Evolutionary conservation across 1,140 invertebrate genomes (phyloP).

Genomic region (Thaumetopoea pityocampa): DNA sequence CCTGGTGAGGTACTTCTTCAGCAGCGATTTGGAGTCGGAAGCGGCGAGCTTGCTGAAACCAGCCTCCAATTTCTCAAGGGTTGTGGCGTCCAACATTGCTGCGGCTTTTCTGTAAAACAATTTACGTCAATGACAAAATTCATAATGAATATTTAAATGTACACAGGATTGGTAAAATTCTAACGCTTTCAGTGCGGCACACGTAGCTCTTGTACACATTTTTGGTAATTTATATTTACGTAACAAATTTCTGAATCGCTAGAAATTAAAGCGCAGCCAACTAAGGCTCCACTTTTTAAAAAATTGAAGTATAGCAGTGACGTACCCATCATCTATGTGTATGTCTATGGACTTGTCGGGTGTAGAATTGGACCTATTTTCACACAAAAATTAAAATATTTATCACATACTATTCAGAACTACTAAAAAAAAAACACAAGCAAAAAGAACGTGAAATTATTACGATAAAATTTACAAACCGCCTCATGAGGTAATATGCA

Average conservation of each 20-base stretch:
- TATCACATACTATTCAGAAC: neutral
- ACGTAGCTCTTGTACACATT: constrained; percentile 70
- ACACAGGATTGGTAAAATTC: constrained; percentile 25
- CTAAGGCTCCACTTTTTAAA: constrained; percentile 7
- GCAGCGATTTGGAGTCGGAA: constrained; percentile 94
- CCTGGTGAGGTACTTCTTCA: constrained; percentile 95
- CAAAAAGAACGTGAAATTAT: neutral
- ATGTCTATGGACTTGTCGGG: constrained; percentile 28
- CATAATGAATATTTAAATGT: constrained; percentile 2
- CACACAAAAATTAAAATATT: neutral
- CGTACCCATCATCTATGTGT: constrained; percentile 34
- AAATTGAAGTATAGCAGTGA: constrained; percentile 36
- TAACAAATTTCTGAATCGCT: constrained; percentile 11
- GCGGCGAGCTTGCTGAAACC: constrained; percentile 91
- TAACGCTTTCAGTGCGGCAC: constrained; percentile 67
- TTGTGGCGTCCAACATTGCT: constrained; percentile 91
- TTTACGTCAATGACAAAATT: constrained; percentile 11
- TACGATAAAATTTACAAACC: constrained; percentile 51
- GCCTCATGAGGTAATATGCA: constrained; percentile 72
- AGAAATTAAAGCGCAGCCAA: constrained; percentile 5
- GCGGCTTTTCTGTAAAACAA: constrained; percentile 80
- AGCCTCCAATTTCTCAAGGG: constrained; percentile 92
- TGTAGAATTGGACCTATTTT: constrained; percentile 24
- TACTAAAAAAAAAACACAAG: neutral
- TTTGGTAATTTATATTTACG: constrained; percentile 18